These are phyloP conservation scores for Drosophila pandora DNA, from an alignment of 1,140 invertebrate genomes.

Conservation along the genomic window DNA sequence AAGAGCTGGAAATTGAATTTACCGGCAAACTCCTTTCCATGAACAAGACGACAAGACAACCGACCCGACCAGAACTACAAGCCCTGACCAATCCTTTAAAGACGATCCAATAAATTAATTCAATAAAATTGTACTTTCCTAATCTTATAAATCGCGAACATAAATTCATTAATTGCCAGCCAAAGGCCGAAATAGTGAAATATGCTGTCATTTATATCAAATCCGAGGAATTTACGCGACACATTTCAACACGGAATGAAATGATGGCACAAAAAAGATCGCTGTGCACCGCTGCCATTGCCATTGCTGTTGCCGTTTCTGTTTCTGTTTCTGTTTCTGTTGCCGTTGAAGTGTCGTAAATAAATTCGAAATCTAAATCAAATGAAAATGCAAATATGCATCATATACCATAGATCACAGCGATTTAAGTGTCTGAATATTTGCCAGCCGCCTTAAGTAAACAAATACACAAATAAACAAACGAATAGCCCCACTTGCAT, in stretches of 20 bases:
- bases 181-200: conserved; percentile 28
- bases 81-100: too few species aligned
- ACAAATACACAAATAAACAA: conserved; percentile 55
- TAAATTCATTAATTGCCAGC: conserved; percentile 59
- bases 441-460: conserved; percentile 54
- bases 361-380: conserved; percentile 28
- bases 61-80: too few species aligned
- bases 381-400: conserved; percentile 4
- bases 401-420: conserved; percentile 52
- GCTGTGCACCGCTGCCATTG: background rate
- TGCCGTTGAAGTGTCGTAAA: conserved; percentile 49
- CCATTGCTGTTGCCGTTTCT: conserved; percentile 25
- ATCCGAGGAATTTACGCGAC: conserved; percentile 28
- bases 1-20: conserved; percentile 48
- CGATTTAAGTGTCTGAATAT: conserved; percentile 66
- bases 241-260: conserved; percentile 12
- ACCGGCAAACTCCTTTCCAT: conserved; percentile 13
- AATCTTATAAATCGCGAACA: conserved; percentile 53
- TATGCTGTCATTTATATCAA: conserved; percentile 1
- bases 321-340: conserved; percentile 39
- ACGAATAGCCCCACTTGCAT: conserved; percentile 38
- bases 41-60: conserved; percentile 3
- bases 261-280: conserved; percentile 31
- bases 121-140: conserved; percentile 19
- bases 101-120: background rate